Evolutionary conservation across 1,140 invertebrate genomes (phyloP).

Genomic region (Drosophila takahashii): DNA sequence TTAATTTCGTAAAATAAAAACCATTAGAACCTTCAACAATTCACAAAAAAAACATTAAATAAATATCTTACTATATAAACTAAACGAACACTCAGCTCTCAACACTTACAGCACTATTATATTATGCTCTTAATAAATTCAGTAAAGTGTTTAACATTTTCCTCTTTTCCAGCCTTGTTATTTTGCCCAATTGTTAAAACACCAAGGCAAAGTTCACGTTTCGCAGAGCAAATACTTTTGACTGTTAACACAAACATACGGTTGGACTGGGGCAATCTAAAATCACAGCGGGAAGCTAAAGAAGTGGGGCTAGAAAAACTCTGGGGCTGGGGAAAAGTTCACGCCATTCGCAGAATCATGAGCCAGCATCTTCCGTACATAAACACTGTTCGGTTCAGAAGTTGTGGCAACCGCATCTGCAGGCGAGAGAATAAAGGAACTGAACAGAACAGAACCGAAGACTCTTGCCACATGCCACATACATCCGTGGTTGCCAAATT

Average conservation of each 20-base stretch:
- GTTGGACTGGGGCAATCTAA: constrained; percentile 50
- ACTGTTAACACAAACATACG: constrained; percentile 46
- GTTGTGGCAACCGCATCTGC: constrained; percentile 43
- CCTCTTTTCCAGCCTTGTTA: background rate
- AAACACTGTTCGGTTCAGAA: constrained; percentile 30
- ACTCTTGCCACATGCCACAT: constrained; percentile 64
- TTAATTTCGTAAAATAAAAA: no score
- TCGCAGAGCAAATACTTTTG: constrained; percentile 30
- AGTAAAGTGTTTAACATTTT: constrained; percentile 5
- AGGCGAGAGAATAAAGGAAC: constrained; percentile 30
- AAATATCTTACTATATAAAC: background rate
- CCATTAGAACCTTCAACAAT: no score
- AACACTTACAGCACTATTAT: background rate
- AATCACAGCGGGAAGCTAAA: constrained; percentile 59
- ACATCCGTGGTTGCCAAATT: constrained; percentile 60
- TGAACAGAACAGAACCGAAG: background rate
- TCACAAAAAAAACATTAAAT: no score
- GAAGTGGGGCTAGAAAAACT: constrained; percentile 6
- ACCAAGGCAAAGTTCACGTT: constrained; percentile 5
- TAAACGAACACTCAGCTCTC: background rate
- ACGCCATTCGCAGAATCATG: constrained; percentile 72
- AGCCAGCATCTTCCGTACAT: constrained; percentile 43
- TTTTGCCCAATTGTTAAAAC: constrained; percentile 35
- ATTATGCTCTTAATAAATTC: constrained; percentile 2
- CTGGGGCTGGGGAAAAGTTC: constrained; percentile 53